Percentiles rank a stretch among this genome's conserved stretches.
Evolutionary conservation across 2,888 invertebrate species (phyloP).

Genomic region (Trimorus sp.): DNA sequence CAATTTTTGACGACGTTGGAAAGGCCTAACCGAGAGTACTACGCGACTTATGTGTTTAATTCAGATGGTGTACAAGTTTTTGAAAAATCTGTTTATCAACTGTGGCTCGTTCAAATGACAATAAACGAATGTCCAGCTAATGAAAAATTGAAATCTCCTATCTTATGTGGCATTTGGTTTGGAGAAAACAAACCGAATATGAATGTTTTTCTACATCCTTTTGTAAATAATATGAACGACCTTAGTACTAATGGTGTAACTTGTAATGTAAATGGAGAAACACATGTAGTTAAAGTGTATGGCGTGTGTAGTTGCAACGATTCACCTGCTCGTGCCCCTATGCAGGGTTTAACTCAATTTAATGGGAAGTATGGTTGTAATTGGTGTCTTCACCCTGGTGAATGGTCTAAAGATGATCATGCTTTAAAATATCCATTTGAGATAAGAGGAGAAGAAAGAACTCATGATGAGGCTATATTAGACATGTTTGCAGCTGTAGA

Average conservation of each 20-base stretch:
- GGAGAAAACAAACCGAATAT: no score
- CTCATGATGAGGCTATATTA: conserved; percentile 8
- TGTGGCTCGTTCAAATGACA: no score
- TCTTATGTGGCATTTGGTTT: no score
- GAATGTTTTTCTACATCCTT: no score
- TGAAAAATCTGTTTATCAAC: neutral
- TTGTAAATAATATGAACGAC: no score
- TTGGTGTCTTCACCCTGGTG: conserved; percentile 60
- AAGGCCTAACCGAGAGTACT: neutral
- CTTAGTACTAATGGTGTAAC: no score
- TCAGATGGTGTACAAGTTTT: conserved; percentile 24
- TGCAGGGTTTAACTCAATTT: conserved; percentile 36
- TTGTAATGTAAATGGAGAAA: no score
- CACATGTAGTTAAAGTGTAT: conserved; percentile 29
- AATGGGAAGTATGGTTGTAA: conserved; percentile 64
- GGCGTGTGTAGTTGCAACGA: conserved; percentile 51
- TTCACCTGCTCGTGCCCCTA: conserved; percentile 38
- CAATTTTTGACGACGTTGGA: no score
- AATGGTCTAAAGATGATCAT: neutral
- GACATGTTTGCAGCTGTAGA: conserved; percentile 28
- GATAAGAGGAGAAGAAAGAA: conserved; percentile 6
- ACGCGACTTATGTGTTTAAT: conserved; percentile 33
- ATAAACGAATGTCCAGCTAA: no score
- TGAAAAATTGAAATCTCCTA: no score
- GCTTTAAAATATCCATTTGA: neutral